Percentiles rank a stretch among this genome's conserved stretches.
Conservation (phyloP, 1,140 invertebrate genomes). For the Drosophila nigrodunni region DNA sequence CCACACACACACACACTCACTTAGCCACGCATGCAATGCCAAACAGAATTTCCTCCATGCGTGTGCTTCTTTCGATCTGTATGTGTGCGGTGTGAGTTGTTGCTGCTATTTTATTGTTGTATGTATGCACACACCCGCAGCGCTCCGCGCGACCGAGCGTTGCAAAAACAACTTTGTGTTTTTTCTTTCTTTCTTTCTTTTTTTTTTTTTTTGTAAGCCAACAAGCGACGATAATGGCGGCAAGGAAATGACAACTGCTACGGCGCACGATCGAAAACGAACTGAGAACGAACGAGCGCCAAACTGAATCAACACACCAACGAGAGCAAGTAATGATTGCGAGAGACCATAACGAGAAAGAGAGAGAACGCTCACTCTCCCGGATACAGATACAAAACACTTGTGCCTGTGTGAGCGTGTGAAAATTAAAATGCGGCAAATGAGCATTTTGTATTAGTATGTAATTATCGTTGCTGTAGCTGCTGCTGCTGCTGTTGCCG, state of each 20-base stretch:
- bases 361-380: neutral
- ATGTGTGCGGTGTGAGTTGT: slow-evolving; percentile 7
- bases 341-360: slow-evolving; percentile 13
- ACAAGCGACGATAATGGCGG: slow-evolving; percentile 33
- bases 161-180: slow-evolving; percentile 61
- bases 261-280: slow-evolving; percentile 61
- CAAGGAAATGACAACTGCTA: slow-evolving; percentile 59
- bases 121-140: slow-evolving; percentile 53
- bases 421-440: slow-evolving; percentile 80
- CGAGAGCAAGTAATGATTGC: slow-evolving; percentile 21
- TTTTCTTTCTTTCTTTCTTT: slow-evolving; percentile 24
- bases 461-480: slow-evolving; percentile 65
- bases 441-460: slow-evolving; percentile 79
- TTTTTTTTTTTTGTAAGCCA: slow-evolving; percentile 37
- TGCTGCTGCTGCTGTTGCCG: slow-evolving; percentile 35
- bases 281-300: slow-evolving; percentile 42
- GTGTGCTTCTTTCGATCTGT: slow-evolving; percentile 24
- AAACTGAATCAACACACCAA: slow-evolving; percentile 20
- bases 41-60: slow-evolving; percentile 50
- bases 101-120: slow-evolving; percentile 17
- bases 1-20: slow-evolving; percentile 45
- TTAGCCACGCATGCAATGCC: slow-evolving; percentile 48
- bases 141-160: slow-evolving; percentile 47
- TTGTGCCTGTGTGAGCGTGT: slow-evolving; percentile 71
- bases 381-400: slow-evolving; percentile 55